Percentiles rank a stretch among this genome's conserved stretches.
Evolutionary conservation across 2,113 vertebrate genomes (phyloP).

Genomic region (Passer domesticus): DNA sequence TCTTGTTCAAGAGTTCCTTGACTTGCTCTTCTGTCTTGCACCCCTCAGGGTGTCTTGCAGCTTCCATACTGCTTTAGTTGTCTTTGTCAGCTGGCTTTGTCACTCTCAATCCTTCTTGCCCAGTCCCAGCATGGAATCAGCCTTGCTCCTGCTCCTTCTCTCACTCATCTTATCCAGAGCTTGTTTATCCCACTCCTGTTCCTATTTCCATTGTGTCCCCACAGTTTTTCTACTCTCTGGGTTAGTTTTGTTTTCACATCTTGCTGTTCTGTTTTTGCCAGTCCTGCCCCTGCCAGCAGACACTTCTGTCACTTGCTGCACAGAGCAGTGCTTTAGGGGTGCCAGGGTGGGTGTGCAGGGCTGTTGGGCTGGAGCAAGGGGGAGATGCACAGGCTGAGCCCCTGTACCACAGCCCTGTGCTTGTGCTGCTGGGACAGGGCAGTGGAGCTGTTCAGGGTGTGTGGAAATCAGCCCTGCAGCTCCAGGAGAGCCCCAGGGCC

Average conservation of each 20-base stretch:
- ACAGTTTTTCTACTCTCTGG: neutral
- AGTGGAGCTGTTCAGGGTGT: neutral
- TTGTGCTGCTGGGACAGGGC: neutral
- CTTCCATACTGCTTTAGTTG: neutral
- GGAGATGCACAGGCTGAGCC: neutral
- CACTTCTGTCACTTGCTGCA: neutral
- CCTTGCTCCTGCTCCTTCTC: neutral
- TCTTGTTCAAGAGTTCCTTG: neutral
- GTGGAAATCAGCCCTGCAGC: neutral
- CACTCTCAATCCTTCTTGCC: neutral
- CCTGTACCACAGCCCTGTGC: neutral
- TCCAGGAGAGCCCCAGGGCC: neutral
- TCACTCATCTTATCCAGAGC: neutral
- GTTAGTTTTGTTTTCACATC: neutral
- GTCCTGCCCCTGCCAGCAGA: neutral
- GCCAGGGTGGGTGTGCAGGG: neutral
- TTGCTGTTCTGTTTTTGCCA: neutral
- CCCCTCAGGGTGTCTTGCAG: neutral
- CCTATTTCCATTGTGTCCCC: neutral
- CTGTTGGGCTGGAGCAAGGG: neutral
- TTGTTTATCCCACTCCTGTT: neutral
- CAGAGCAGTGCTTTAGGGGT: accelerated
- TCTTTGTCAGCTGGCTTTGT: neutral
- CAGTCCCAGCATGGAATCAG: neutral
- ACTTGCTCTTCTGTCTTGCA: neutral